phyloP scores from a whole-genome alignment of 2,113 vertebrate genomes.

The Pao palembangensis region DNA sequence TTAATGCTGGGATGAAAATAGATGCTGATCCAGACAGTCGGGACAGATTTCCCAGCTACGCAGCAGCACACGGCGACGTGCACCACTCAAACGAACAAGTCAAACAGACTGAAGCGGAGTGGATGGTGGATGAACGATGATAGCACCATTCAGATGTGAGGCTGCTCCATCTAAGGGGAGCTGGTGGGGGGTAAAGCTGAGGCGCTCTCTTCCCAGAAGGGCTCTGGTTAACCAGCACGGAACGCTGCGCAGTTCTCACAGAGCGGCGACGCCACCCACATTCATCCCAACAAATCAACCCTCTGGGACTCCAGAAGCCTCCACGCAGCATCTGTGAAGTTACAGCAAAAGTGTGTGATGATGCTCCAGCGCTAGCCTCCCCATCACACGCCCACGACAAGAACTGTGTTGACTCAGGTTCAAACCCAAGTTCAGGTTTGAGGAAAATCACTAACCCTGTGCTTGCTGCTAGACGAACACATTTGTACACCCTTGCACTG shows the following conservation, averaged over 20 bases:
- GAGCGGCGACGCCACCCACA: conserved; percentile 61
- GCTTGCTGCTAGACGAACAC: too few species aligned
- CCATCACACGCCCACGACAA: too few species aligned
- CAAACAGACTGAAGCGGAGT: conserved; percentile 58
- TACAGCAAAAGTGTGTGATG: conserved; percentile 37
- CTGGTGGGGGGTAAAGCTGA: conserved; percentile 56
- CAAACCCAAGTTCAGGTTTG: too few species aligned
- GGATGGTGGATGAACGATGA: conserved; percentile 53
- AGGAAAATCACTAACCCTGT: conserved; percentile 2
- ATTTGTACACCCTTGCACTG: too few species aligned
- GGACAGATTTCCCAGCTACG: conserved; percentile 61
- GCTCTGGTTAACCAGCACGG: conserved; percentile 59
- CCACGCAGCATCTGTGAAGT: conserved; percentile 60
- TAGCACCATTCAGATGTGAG: conserved; percentile 62
- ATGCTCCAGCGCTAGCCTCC: not conserved
- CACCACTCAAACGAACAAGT: conserved; percentile 50
- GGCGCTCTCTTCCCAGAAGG: conserved; percentile 60
- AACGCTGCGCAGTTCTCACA: conserved; percentile 62
- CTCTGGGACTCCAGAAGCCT: conserved; percentile 52
- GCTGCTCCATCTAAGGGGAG: conserved; percentile 50
- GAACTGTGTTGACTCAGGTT: too few species aligned
- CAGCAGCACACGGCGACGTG: conserved; percentile 56
- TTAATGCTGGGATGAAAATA: conserved; percentile 64
- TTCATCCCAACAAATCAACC: conserved; percentile 60
- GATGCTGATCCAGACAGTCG: conserved; percentile 65